phyloP scores from a whole-genome alignment of 2,113 vertebrate species.

The Paratilapia polleni region DNA sequence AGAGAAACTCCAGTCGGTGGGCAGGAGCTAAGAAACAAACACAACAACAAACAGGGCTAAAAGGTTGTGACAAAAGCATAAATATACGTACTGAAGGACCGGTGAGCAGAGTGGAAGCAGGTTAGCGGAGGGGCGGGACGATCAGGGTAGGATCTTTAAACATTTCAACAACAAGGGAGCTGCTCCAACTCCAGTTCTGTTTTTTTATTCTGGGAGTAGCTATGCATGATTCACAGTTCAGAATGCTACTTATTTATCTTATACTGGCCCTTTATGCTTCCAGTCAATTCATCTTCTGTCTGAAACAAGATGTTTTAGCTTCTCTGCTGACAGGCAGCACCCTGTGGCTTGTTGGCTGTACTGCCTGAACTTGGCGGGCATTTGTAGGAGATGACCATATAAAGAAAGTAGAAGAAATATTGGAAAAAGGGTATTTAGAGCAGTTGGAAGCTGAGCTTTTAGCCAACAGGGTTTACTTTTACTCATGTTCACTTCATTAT shows the following conservation, averaged over 20 bases:
- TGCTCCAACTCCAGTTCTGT: not conserved
- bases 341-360: not conserved
- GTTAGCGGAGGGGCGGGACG: too few species aligned
- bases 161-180: not conserved
- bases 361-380: not conserved
- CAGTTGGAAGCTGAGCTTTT: not conserved
- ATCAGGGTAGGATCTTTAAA: not conserved
- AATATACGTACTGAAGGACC: too few species aligned
- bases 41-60: too few species aligned
- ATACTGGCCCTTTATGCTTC: too few species aligned
- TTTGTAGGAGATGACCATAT: not conserved
- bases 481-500: not conserved
- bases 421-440: not conserved
- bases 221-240: not conserved
- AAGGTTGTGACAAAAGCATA: too few species aligned
- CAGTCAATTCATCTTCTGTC: too few species aligned
- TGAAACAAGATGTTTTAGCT: too few species aligned
- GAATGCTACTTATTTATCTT: too few species aligned
- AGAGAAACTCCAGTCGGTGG: too few species aligned
- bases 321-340: not conserved
- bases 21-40: too few species aligned
- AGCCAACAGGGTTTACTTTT: not conserved
- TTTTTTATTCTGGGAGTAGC: not conserved
- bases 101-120: too few species aligned
- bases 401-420: not conserved